Percentiles rank a stretch among this genome's conserved stretches.
phyloP scores from a whole-genome alignment of 2,888 invertebrate genomes.

The Congeria kusceri region DNA sequence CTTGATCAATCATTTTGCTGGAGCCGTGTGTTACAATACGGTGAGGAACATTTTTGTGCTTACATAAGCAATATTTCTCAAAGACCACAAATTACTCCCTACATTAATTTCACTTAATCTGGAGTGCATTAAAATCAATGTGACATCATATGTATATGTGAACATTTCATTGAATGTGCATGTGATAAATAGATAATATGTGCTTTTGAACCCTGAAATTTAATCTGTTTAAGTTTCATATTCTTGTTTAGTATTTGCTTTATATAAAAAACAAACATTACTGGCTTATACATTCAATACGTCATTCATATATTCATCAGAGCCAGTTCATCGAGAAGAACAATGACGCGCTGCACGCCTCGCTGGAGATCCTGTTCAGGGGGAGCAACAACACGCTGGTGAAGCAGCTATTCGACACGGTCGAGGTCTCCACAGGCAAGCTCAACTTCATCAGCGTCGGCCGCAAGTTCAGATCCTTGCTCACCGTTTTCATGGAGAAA shows the following conservation, averaged over 20 bases:
- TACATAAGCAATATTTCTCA: too few species aligned
- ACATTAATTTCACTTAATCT: too few species aligned
- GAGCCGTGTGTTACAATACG: slow-evolving; percentile 98
- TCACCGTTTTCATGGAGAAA: slow-evolving; percentile 96
- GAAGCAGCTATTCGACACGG: slow-evolving; percentile 86
- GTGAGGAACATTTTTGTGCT: slow-evolving; percentile 86
- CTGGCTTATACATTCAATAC: neutral
- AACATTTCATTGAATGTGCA: too few species aligned
- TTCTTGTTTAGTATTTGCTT: too few species aligned
- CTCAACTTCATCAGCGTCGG: slow-evolving; percentile 95
- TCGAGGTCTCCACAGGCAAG: slow-evolving; percentile 84
- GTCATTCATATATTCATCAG: slow-evolving; percentile 86
- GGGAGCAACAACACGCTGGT: slow-evolving; percentile 95
- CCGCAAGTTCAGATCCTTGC: slow-evolving; percentile 96
- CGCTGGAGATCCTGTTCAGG: slow-evolving; percentile 95
- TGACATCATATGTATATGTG: neutral
- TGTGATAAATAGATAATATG: too few species aligned
- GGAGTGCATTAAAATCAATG: neutral
- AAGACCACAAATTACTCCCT: too few species aligned
- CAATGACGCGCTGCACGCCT: slow-evolving; percentile 98
- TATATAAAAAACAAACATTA: neutral
- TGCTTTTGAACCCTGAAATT: too few species aligned
- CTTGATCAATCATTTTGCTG: slow-evolving; percentile 97
- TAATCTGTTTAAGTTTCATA: too few species aligned
- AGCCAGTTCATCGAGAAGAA: slow-evolving; percentile 99